Evolutionary conservation across 2,113 vertebrate genomes (phyloP), one percentile per base, ranked within the genome.

Genomic region (Gorilla gorilla): DNA sequence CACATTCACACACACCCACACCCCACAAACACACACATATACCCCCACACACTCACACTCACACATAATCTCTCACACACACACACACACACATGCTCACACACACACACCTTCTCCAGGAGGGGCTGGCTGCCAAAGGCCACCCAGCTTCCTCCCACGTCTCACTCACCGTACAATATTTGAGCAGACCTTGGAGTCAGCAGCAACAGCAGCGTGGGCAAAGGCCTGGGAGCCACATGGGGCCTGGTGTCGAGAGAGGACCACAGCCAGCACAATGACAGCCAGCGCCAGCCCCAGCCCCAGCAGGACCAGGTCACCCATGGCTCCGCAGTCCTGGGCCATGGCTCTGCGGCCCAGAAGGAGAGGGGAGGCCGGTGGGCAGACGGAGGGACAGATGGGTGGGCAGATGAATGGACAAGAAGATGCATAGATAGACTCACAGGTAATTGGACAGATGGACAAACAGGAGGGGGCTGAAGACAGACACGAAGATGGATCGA

Each of bases 81-180:
- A 50, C 12, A 0, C 35, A 25, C 27, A 25, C 18, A 40, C 73
- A 27, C 3, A 55, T n/a, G n/a, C 17, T n/a, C n/a, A n/a, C n/a
- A 2, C 30, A 30, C 61, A 27, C n/a, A 25, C 17, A 9, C 45
- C 57, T 0, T 43, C 68, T 79, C 89, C 40, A 3, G 57, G 68
- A 85, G 9, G 57, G 32, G 10, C 43, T 55, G 2, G 66, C 17
- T 2, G 8, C 55, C 5, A 0, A 59, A 55, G 12, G 27, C 64
- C 87, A 57, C 64, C 32, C 35, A 32, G n/a, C 18, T 35, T 27
- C 93, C 52, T 59, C n/a, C 25, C 59, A 64, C 61, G 68, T 38
- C 40, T 20, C n/a, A 97, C 98, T 98, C 89, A 98, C 98, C 96
- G 97, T 38, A 97, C 98, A 70, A 98, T 97, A 55, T 97, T 95